Percentiles rank a stretch among this genome's conserved stretches.
Evolutionary conservation across 2,888 invertebrate genomes (phyloP).

Genomic region (Volucella bombylans): DNA sequence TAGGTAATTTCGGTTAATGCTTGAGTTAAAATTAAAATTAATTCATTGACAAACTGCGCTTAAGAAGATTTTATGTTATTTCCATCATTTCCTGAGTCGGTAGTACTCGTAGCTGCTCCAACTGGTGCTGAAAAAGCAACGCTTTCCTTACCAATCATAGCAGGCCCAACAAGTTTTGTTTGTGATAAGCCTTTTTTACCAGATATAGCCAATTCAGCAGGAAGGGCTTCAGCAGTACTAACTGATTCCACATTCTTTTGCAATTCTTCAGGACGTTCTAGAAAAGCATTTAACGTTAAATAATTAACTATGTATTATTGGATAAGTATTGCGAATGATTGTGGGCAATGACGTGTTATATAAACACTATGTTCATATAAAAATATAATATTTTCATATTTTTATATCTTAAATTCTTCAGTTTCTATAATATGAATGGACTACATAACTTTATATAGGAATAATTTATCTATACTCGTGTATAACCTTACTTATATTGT

Average conservation of each 20-base stretch:
- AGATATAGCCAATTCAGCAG: slow-evolving; percentile 84
- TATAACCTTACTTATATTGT: too few relatives aligned
- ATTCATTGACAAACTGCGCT: slow-evolving; percentile 40
- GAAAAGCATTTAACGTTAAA: background rate
- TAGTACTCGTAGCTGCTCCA: slow-evolving; percentile 84
- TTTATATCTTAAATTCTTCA: too few relatives aligned
- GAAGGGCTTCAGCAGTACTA: slow-evolving; percentile 82
- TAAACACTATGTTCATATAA: too few relatives aligned
- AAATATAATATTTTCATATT: too few relatives aligned
- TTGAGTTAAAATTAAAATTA: slow-evolving; percentile 60
- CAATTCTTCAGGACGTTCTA: slow-evolving; percentile 19
- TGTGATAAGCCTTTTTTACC: slow-evolving; percentile 74
- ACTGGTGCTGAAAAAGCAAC: slow-evolving; percentile 83
- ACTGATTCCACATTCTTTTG: slow-evolving; percentile 18
- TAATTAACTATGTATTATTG: too few relatives aligned
- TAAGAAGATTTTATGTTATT: slow-evolving; percentile 23
- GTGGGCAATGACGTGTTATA: too few relatives aligned
- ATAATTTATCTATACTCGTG: too few relatives aligned
- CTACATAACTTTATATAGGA: too few relatives aligned
- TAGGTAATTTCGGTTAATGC: slow-evolving; percentile 48
- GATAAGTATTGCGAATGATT: too few relatives aligned
- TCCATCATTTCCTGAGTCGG: slow-evolving; percentile 76
- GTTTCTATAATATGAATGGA: too few relatives aligned
- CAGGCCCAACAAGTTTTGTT: slow-evolving; percentile 78
- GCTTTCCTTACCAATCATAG: slow-evolving; percentile 83